Evolutionary conservation across 2,888 invertebrate genomes (phyloP).

Genomic region (Drosophila glabriapex): DNA sequence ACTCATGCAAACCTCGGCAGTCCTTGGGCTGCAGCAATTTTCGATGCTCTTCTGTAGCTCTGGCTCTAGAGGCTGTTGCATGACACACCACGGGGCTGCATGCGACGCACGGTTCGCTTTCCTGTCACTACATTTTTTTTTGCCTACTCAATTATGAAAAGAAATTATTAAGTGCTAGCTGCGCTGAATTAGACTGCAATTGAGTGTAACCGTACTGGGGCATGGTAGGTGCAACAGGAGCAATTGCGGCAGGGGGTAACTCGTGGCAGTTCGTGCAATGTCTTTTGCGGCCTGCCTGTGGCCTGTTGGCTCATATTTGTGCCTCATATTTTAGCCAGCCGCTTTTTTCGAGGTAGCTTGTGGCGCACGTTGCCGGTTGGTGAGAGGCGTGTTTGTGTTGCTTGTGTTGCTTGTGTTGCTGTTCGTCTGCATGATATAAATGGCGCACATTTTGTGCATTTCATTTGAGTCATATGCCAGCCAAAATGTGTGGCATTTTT

Average conservation of each 20-base stretch:
- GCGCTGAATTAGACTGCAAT: constrained; percentile 82
- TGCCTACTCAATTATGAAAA: constrained; percentile 73
- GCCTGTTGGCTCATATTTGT: constrained; percentile 66
- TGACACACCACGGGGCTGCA: constrained; percentile 40
- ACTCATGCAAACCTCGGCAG: constrained; percentile 32
- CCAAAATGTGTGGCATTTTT: constrained; percentile 67
- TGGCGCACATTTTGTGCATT: constrained; percentile 80
- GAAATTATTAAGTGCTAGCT: constrained; percentile 80
- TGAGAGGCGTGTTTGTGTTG: background rate
- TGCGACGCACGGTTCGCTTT: constrained; percentile 30
- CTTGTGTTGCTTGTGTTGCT: background rate
- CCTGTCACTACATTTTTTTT: constrained; percentile 36
- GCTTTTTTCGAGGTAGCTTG: constrained; percentile 44
- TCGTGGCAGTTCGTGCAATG: constrained; percentile 52
- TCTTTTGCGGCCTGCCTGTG: constrained; percentile 63
- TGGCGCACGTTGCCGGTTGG: constrained; percentile 41
- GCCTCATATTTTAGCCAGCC: constrained; percentile 57
- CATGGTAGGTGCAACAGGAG: constrained; percentile 3
- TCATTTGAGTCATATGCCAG: constrained; percentile 79
- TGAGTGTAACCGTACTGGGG: constrained; percentile 64
- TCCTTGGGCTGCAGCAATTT: background rate
- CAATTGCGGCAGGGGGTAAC: constrained; percentile 5
- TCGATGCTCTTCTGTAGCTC: constrained; percentile 18
- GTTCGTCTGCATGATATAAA: constrained; percentile 68
- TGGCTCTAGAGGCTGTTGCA: constrained; percentile 25